A percentile compares a stretch with the other conserved stretches of the same genome.
Evolutionary conservation across 2,113 vertebrate species (phyloP).

Genomic region (Rhabdornis inornatus): DNA sequence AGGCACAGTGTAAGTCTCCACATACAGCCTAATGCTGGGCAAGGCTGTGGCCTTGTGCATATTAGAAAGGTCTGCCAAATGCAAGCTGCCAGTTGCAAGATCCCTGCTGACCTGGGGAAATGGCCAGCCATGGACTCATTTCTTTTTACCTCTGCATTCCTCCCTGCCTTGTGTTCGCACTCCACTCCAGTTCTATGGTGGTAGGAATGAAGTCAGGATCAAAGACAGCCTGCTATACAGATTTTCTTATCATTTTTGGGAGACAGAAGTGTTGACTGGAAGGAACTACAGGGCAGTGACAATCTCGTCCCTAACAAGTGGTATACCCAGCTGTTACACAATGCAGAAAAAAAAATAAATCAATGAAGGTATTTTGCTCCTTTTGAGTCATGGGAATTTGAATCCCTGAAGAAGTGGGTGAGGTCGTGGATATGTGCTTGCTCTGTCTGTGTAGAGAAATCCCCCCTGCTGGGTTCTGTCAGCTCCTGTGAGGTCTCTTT

Average conservation of each 20-base stretch:
- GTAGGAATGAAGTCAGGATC: not conserved
- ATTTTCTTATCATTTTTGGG: not conserved
- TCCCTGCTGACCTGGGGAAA: not conserved
- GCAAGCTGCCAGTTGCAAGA: not conserved
- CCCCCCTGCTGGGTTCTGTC: not conserved
- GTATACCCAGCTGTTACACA: not conserved
- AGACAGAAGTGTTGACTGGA: not conserved
- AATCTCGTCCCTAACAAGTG: rapidly evolving
- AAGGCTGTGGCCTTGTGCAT: not conserved
- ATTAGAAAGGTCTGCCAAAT: not conserved
- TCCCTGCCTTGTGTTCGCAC: not conserved
- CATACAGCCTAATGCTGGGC: not conserved
- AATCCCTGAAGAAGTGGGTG: not conserved
- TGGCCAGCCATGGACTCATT: not conserved
- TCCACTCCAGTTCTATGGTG: not conserved
- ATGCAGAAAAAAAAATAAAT: not conserved
- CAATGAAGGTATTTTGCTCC: not conserved
- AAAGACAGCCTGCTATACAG: not conserved
- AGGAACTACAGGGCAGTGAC: not conserved
- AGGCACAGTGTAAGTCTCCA: not conserved
- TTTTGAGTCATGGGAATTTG: not conserved
- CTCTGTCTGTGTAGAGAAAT: not conserved
- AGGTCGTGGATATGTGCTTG: not conserved
- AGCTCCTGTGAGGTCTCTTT: not conserved
- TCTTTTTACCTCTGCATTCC: not conserved